Percentiles rank a stretch among this genome's conserved stretches.
Conservation (phyloP, 2,888 invertebrate genomes). For the Notodonta ziczac region DNA sequence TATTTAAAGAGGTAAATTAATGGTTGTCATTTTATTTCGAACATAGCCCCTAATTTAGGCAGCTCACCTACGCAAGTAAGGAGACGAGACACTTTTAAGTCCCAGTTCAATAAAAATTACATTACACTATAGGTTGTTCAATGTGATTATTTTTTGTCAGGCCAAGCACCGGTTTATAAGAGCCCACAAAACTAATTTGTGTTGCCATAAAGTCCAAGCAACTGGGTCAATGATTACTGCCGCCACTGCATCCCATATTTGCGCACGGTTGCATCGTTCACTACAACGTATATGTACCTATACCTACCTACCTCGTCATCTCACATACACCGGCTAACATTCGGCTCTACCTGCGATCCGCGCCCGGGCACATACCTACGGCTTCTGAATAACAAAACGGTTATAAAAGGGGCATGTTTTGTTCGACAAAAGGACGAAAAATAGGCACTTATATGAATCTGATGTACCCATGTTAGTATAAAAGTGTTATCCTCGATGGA, state of each 20-base stretch:
- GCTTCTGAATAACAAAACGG: constrained; percentile 54
- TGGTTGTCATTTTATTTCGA: no score
- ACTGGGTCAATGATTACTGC: constrained; percentile 11
- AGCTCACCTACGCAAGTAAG: no score
- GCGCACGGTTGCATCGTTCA: constrained; percentile 26
- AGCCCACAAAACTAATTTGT: no score
- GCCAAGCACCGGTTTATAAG: no score
- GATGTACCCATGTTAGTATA: neutral
- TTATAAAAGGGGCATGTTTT: constrained; percentile 40
- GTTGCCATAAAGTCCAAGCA: neutral
- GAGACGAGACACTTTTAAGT: no score
- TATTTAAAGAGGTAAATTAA: no score
- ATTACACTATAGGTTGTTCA: no score
- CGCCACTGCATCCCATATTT: constrained; percentile 22
- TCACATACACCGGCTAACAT: constrained; percentile 17
- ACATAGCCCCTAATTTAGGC: no score
- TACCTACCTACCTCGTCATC: constrained; percentile 13
- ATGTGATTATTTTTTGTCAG: no score
- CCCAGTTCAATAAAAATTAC: no score
- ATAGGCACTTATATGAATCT: neutral
- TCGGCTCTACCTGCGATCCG: constrained; percentile 48
- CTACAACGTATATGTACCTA: constrained; percentile 23
- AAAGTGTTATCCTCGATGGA: no score
- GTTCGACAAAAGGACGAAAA: constrained; percentile 31
- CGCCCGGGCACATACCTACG: constrained; percentile 39